These are phyloP conservation scores for Brenthis hecate DNA, from an alignment of 2,888 invertebrate genomes.

Conservation along the genomic window DNA sequence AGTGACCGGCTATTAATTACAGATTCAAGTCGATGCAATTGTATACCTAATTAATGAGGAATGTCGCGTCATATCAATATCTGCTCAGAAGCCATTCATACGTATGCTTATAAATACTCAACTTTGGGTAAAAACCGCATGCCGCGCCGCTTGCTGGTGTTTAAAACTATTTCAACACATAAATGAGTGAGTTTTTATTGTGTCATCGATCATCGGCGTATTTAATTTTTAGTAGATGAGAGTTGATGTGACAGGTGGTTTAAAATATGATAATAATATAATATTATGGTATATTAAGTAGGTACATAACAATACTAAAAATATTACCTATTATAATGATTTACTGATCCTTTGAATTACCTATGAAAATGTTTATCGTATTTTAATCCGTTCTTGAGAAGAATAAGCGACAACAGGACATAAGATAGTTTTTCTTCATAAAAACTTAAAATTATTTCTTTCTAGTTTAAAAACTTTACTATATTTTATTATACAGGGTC, in stretches of 20 bases:
- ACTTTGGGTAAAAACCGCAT: conserved; percentile 24
- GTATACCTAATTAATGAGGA: conserved; percentile 12
- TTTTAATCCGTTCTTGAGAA: too few relatives aligned
- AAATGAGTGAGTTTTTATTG: conserved; percentile 13
- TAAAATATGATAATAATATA: conserved; percentile 3
- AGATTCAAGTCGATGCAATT: conserved; percentile 8
- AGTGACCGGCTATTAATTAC: conserved; percentile 1
- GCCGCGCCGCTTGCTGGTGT: conserved; percentile 5
- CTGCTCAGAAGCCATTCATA: background rate
- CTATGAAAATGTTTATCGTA: too few relatives aligned
- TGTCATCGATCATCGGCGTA: conserved; percentile 14
- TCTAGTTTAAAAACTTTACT: too few relatives aligned
- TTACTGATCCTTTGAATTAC: too few relatives aligned
- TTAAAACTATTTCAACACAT: conserved; percentile 21
- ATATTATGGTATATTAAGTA: too few relatives aligned
- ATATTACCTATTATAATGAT: too few relatives aligned
- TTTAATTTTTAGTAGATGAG: conserved; percentile 5
- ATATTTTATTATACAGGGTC: too few relatives aligned
- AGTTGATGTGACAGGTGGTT: background rate
- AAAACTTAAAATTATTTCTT: too few relatives aligned
- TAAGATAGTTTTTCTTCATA: too few relatives aligned
- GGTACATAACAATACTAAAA: too few relatives aligned
- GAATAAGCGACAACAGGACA: too few relatives aligned
- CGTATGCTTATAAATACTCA: conserved; percentile 2
- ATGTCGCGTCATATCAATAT: conserved; percentile 16